Evolutionary conservation across 2,113 vertebrate species (phyloP).

Genomic region (Cyphomyrus plagiostoma): DNA sequence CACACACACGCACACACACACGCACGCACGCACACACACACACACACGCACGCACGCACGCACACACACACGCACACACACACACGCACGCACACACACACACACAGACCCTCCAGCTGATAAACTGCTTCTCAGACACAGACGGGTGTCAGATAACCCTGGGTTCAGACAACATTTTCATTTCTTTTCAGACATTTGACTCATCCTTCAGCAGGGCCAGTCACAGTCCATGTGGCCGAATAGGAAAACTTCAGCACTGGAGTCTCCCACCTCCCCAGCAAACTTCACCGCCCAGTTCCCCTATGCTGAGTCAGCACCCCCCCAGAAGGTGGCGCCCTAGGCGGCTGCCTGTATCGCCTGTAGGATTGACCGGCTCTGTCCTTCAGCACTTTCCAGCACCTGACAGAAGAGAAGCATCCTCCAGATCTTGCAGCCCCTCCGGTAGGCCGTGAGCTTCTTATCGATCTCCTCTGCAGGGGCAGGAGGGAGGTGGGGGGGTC

Average conservation of each 20-base stretch:
- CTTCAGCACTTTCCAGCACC: conserved; percentile 52
- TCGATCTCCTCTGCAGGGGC: conserved; percentile 83
- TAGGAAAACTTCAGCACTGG: background rate
- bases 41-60: background rate
- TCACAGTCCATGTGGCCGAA: background rate
- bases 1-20: background rate
- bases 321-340: background rate
- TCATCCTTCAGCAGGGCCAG: background rate
- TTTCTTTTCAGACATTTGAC: background rate
- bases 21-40: background rate
- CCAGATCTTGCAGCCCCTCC: conserved; percentile 91
- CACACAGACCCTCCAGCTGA: background rate
- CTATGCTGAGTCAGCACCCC: background rate
- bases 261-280: background rate
- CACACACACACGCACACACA: background rate
- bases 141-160: background rate
- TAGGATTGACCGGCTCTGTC: background rate
- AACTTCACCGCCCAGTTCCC: background rate
- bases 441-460: conserved; percentile 88
- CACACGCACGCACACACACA: background rate
- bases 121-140: background rate
- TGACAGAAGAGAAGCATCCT: conserved; percentile 98
- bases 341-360: background rate
- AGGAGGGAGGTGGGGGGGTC: background rate
- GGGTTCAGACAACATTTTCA: background rate